Evolutionary conservation across 64 coral and sea anemone genomes (phyloP).

Genomic region (Trachythela sp.): DNA sequence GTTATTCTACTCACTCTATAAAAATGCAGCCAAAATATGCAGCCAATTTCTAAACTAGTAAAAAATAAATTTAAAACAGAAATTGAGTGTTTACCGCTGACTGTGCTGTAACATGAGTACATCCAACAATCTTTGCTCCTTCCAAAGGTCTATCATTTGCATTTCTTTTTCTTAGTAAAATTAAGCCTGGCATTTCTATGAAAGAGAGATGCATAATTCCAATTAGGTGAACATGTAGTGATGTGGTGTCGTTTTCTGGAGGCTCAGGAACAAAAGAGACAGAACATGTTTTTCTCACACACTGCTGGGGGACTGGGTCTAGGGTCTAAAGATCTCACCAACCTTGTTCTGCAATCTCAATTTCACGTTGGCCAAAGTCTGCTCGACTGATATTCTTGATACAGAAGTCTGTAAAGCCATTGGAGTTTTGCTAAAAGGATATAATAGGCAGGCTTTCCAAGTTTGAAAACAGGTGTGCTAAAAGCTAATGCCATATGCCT

Average conservation of each 20-base stretch:
- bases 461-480: too few species aligned
- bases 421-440: conserved; percentile 96
- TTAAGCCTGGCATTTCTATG: conserved; percentile 99
- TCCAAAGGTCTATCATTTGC: conserved; percentile 97
- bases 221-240: neutral
- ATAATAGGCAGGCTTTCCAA: conserved; percentile 48
- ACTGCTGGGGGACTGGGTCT: too few species aligned
- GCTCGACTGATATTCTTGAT: conserved; percentile 99
- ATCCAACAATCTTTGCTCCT: conserved; percentile 99
- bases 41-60: too few species aligned
- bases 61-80: too few species aligned
- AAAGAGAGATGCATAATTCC: neutral
- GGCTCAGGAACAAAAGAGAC: too few species aligned
- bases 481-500: too few species aligned
- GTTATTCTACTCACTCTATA: too few species aligned
- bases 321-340: neutral
- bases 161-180: conserved; percentile 91
- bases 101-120: conserved; percentile 99
- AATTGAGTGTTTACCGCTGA: conserved; percentile 62
- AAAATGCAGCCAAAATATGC: too few species aligned
- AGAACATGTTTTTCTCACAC: too few species aligned
- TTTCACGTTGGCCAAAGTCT: conserved; percentile 99
- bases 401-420: conserved; percentile 94
- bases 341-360: conserved; percentile 99
- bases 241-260: too few species aligned